Conservation (phyloP, 2,888 invertebrate genomes). For the Geotrupes spiniger region DNA sequence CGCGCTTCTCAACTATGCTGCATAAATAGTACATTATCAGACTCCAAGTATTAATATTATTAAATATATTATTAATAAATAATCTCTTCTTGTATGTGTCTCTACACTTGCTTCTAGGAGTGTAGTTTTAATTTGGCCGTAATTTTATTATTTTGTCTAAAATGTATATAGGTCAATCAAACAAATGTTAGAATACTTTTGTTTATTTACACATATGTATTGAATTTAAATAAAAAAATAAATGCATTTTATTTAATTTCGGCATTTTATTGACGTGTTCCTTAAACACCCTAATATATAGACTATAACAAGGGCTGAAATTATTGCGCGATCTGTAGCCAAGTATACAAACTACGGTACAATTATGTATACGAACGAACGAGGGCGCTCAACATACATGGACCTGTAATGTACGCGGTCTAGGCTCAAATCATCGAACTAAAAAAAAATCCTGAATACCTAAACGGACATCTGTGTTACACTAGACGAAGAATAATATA, state of each 20-base stretch:
- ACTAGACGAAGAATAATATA: too few species aligned
- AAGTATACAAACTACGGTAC: too few species aligned
- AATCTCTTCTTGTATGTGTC: constrained; percentile 36
- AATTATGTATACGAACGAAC: too few species aligned
- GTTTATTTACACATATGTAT: constrained; percentile 48
- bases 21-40: constrained; percentile 30
- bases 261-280: background rate
- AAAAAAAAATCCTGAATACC: too few species aligned
- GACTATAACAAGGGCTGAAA: too few species aligned
- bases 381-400: too few species aligned
- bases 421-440: too few species aligned
- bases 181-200: constrained; percentile 49
- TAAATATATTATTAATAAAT: constrained; percentile 39
- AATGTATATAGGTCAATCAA: constrained; percentile 45
- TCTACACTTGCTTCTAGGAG: constrained; percentile 29
- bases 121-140: constrained; percentile 44
- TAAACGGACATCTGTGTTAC: too few species aligned
- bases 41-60: constrained; percentile 46
- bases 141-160: constrained; percentile 43
- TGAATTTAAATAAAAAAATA: constrained; percentile 41
- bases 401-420: too few species aligned
- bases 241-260: constrained; percentile 24
- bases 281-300: background rate
- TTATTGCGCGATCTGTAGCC: too few species aligned
- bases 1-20: constrained; percentile 26